These are phyloP conservation scores for Papilio elwesi DNA, from an alignment of 2,888 invertebrate species.

Conservation along the genomic window DNA sequence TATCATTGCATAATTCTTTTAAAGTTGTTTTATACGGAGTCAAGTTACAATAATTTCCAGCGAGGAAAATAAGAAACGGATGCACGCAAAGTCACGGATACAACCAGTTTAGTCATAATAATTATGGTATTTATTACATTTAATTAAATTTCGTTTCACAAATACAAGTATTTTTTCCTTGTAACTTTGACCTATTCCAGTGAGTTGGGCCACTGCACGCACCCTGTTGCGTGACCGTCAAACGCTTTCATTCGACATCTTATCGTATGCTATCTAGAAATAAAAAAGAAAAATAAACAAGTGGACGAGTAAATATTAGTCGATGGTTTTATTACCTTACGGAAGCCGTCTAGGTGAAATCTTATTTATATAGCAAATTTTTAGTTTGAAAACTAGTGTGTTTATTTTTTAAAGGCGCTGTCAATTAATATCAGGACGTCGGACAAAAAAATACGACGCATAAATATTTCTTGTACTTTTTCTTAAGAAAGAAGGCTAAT, in stretches of 20 bases:
- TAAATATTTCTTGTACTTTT: no score
- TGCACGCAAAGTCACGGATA: no score
- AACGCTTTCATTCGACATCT: slow-evolving; percentile 11
- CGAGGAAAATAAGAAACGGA: no score
- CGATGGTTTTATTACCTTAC: background rate
- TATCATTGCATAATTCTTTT: no score
- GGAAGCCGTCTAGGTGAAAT: background rate
- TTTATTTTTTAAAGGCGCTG: background rate
- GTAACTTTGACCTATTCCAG: slow-evolving; percentile 28
- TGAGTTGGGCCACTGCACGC: slow-evolving; percentile 12
- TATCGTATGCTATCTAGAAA: background rate
- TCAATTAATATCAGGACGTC: no score
- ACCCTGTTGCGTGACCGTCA: slow-evolving; percentile 28
- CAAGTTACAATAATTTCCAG: no score
- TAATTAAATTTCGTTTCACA: background rate
- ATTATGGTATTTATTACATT: background rate
- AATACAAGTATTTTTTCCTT: slow-evolving; percentile 19
- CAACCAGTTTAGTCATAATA: no score
- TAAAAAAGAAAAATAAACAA: slow-evolving; percentile 3
- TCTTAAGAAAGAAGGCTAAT: no score
- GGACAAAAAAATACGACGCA: no score
- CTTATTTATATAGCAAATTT: background rate
- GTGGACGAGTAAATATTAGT: background rate
- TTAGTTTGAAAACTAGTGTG: background rate
- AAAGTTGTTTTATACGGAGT: no score